phyloP scores from a whole-genome alignment of 2,888 invertebrate genomes.

The Diabrotica balteata region DNA sequence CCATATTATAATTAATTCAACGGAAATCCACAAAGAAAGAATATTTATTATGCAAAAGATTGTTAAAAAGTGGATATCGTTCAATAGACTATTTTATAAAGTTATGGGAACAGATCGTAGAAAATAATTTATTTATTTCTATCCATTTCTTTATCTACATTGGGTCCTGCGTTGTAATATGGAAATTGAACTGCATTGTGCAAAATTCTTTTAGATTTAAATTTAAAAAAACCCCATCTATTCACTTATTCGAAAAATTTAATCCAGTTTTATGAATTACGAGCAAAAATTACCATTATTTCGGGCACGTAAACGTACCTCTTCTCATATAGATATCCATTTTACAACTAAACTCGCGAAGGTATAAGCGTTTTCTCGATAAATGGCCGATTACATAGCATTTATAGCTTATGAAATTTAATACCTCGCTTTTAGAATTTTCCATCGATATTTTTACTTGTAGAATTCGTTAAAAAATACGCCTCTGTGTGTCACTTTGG shows the following conservation, averaged over 20 bases:
- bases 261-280: neutral
- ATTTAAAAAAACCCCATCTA: neutral
- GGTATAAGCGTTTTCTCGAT: conserved; percentile 28
- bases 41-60: no score
- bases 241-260: conserved; percentile 7
- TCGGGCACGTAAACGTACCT: conserved; percentile 16
- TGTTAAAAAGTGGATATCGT: no score
- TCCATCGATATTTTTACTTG: conserved; percentile 19
- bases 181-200: neutral
- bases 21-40: no score
- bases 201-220: neutral
- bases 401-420: conserved; percentile 30
- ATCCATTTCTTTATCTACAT: no score
- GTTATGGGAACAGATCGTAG: no score
- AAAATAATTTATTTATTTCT: no score
- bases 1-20: no score
- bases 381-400: conserved; percentile 29
- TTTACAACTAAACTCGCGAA: conserved; percentile 28
- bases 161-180: no score
- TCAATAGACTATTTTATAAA: no score
- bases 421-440: conserved; percentile 24
- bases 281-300: conserved; percentile 19
- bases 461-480: conserved; percentile 17
- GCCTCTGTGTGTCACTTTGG: conserved; percentile 3
- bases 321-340: conserved; percentile 19